Evolutionary conservation across 2,113 vertebrate genomes (phyloP).

Genomic region (Lipophrys pholis): DNA sequence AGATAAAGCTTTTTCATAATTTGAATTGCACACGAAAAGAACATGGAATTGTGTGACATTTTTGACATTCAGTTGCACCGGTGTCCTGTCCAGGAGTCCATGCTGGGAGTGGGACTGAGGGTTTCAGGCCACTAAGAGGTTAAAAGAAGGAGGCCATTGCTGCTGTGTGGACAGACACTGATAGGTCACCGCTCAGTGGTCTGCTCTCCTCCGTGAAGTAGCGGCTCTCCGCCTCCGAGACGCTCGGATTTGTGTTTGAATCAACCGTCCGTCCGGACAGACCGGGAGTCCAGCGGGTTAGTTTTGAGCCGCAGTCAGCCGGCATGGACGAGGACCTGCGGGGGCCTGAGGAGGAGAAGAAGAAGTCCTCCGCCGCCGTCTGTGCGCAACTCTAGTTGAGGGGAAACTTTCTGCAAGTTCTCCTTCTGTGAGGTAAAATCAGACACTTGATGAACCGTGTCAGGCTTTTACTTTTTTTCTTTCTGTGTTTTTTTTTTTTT

Average conservation of each 20-base stretch:
- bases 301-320: neutral
- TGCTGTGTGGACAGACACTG: conserved; percentile 63
- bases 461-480: neutral
- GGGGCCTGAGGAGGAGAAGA: no score
- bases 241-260: neutral
- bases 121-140: conserved; percentile 58
- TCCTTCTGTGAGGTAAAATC: conserved; percentile 50
- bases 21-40: no score
- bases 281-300: neutral
- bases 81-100: no score
- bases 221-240: conserved; percentile 66
- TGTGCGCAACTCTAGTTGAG: neutral
- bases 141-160: conserved; percentile 59
- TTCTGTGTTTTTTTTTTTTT: neutral
- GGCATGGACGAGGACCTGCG: neutral
- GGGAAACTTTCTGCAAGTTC: conserved; percentile 35
- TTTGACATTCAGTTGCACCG: no score
- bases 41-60: no score
- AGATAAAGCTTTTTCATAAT: no score
- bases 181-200: conserved; percentile 80
- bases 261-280: neutral
- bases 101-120: no score
- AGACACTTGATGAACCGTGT: neutral
- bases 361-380: neutral
- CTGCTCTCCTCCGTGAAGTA: conserved; percentile 69